Evolutionary conservation across 2,113 vertebrate genomes (phyloP).

Genomic region (Gopherus flavomarginatus): DNA sequence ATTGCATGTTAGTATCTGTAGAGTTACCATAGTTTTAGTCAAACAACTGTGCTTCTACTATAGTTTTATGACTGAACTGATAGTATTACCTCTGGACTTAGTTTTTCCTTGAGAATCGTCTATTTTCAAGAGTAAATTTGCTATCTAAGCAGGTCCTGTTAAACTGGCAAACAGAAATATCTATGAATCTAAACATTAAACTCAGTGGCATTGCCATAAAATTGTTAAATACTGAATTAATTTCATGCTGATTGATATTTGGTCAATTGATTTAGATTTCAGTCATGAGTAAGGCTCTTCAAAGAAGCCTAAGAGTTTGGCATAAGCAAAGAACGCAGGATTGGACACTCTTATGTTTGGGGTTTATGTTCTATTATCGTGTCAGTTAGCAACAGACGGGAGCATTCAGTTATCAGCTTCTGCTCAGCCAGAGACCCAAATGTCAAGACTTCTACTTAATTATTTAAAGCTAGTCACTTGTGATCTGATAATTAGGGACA

Average conservation of each 20-base stretch:
- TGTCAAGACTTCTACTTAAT: accelerated
- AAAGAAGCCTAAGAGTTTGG: background rate
- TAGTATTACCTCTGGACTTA: constrained; percentile 53
- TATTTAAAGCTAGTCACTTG: background rate
- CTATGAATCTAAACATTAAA: constrained; percentile 14
- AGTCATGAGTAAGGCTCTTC: background rate
- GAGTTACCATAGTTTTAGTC: constrained; percentile 73
- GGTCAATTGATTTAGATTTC: background rate
- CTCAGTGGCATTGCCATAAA: background rate
- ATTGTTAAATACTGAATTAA: background rate
- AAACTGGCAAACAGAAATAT: background rate
- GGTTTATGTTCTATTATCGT: background rate
- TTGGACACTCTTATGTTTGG: background rate
- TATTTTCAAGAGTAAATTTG: constrained; percentile 48
- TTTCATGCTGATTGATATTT: background rate
- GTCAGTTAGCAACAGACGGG: background rate
- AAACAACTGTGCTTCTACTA: constrained; percentile 60
- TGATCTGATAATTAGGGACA: background rate
- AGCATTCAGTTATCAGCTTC: background rate
- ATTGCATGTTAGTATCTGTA: constrained; percentile 68
- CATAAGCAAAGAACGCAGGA: background rate
- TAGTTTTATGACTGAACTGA: constrained; percentile 51
- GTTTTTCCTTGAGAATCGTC: constrained; percentile 39
- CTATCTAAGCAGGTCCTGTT: constrained; percentile 52
- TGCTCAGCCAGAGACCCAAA: background rate